These are phyloP conservation scores for Coregonus ussuriensis DNA, from an alignment of 2,797 vertebrate species.

Conservation along the genomic window DNA sequence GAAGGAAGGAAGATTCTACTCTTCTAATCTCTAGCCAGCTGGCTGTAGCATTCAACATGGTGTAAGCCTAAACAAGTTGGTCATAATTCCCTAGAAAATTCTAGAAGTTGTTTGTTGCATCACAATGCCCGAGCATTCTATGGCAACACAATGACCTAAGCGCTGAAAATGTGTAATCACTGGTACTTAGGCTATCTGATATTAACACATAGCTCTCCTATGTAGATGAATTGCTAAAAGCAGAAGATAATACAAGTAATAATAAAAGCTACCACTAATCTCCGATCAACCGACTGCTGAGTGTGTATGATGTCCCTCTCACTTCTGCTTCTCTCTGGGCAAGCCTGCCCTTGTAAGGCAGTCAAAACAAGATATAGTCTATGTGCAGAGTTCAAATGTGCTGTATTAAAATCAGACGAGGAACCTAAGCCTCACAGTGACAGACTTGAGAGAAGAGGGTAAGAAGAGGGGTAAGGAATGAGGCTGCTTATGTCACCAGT, in stretches of 20 bases:
- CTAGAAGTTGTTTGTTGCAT: not conserved
- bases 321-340: conserved; percentile 2
- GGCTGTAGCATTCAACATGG: not conserved
- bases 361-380: too few species aligned
- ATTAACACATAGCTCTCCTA: not conserved
- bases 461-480: not conserved
- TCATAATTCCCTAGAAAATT: not conserved
- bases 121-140: not conserved
- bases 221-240: not conserved
- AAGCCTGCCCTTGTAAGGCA: not conserved
- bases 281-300: not conserved
- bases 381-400: not conserved
- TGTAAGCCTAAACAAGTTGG: not conserved
- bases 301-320: not conserved
- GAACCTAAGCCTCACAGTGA: not conserved
- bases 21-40: too few species aligned
- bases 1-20: too few species aligned
- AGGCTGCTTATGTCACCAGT: not conserved
- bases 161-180: too few species aligned
- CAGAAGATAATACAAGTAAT: not conserved
- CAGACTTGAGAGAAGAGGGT: not conserved
- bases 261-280: not conserved
- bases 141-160: not conserved
- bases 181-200: not conserved
- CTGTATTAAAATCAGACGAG: not conserved